Conservation (phyloP, 2,888 invertebrate species). For the Drosophila ezoana region DNA sequence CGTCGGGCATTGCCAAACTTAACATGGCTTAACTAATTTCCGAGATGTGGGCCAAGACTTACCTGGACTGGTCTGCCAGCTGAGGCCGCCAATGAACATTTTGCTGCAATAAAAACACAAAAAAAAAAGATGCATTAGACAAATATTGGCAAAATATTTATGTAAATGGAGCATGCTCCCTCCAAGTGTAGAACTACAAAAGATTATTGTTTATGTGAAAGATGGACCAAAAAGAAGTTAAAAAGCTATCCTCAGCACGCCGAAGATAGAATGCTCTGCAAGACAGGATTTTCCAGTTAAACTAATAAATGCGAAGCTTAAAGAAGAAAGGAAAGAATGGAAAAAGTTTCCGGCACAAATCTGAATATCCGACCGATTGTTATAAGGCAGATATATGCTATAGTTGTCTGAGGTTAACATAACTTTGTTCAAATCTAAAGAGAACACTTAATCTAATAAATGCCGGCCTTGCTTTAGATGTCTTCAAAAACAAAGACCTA, state of each 20-base stretch:
- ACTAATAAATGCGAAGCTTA: too few relatives aligned
- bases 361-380: too few relatives aligned
- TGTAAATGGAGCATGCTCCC: conserved; percentile 13
- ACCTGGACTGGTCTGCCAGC: conserved; percentile 99
- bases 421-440: too few relatives aligned
- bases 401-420: too few relatives aligned
- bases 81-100: conserved; percentile 99
- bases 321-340: too few relatives aligned
- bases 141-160: conserved; percentile 46
- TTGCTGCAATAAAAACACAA: conserved; percentile 91
- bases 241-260: conserved; percentile 1
- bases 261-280: too few relatives aligned
- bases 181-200: conserved; percentile 28
- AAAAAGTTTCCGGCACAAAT: too few relatives aligned
- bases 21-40: conserved; percentile 56
- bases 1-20: conserved; percentile 32
- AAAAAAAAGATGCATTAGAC: conserved; percentile 35
- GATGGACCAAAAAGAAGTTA: conserved; percentile 20
- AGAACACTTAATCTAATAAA: too few relatives aligned
- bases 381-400: too few relatives aligned
- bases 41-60: conserved; percentile 84
- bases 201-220: conserved; percentile 44
- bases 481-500: too few relatives aligned
- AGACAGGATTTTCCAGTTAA: too few relatives aligned
- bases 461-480: too few relatives aligned